Evolutionary conservation across 2,797 vertebrate species (phyloP).

Genomic region (Lagodon rhomboides): DNA sequence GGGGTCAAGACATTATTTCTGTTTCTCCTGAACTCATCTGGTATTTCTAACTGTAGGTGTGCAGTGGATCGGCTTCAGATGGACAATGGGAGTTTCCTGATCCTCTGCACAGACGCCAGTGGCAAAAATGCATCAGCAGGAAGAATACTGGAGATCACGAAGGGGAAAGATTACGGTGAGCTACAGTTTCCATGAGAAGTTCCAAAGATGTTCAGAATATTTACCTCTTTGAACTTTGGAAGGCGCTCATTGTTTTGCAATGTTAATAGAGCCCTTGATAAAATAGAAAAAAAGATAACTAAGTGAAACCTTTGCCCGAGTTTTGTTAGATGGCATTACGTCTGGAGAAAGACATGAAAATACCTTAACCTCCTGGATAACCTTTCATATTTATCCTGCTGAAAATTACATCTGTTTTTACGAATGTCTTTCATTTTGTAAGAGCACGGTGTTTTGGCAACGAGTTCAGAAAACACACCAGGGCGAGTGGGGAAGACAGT

Average conservation of each 20-base stretch:
- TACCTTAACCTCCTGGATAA: conserved; percentile 55
- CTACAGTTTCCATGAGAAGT: conserved; percentile 55
- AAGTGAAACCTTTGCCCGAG: conserved; percentile 32
- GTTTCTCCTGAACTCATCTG: conserved; percentile 26
- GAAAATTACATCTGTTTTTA: conserved; percentile 64
- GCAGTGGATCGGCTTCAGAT: conserved; percentile 92
- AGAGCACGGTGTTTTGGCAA: conserved; percentile 70
- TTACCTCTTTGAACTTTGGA: conserved; percentile 41
- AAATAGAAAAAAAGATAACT: conserved; percentile 35
- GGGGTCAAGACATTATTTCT: conserved; percentile 1
- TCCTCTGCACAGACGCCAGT: conserved; percentile 95
- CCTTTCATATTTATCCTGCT: conserved; percentile 49
- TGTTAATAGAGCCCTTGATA: conserved; percentile 34
- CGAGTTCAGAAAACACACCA: conserved; percentile 50
- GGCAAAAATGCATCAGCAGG: conserved; percentile 93
- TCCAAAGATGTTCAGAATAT: conserved; percentile 43
- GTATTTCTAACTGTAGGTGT: conserved; percentile 85
- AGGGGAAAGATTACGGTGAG: conserved; percentile 98
- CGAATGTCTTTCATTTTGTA: conserved; percentile 69
- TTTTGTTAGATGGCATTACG: conserved; percentile 47
- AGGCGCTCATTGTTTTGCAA: conserved; percentile 33
- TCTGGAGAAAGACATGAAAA: conserved; percentile 56
- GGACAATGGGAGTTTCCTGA: conserved; percentile 93
- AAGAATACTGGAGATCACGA: conserved; percentile 95
- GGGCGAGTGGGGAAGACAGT: conserved; percentile 48